phyloP scores from a whole-genome alignment of 1,140 invertebrate genomes.

The Belonocnema kinseyi region DNA sequence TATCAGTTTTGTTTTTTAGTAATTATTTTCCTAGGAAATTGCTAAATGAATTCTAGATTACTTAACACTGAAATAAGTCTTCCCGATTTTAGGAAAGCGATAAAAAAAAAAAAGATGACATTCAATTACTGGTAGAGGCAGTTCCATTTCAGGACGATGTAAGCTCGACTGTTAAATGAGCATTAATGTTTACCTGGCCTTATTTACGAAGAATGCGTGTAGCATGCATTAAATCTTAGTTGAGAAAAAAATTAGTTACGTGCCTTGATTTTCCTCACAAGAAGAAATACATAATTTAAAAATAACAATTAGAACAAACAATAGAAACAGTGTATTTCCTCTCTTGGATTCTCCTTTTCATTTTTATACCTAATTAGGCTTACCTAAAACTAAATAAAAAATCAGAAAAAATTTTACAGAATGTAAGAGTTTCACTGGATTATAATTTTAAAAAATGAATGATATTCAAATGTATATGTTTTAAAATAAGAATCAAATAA shows the following conservation, averaged over 20 bases:
- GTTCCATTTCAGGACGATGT: constrained; percentile 42
- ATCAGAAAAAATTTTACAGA: too few species aligned
- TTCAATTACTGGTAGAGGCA: constrained; percentile 9
- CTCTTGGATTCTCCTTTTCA: background rate
- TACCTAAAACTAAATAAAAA: background rate
- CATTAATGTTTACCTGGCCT: constrained; percentile 37
- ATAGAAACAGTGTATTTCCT: background rate
- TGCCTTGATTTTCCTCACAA: constrained; percentile 22
- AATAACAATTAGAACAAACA: constrained; percentile 7
- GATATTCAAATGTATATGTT: too few species aligned
- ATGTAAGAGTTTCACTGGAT: too few species aligned
- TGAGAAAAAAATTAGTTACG: constrained; percentile 40
- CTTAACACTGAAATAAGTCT: background rate
- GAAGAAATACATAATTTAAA: constrained; percentile 3
- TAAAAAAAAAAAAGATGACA: constrained; percentile 11
- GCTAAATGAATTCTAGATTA: background rate
- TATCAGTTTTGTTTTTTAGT: too few species aligned
- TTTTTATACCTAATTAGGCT: background rate
- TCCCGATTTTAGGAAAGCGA: background rate
- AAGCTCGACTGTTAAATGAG: constrained; percentile 42
- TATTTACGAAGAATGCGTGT: constrained; percentile 36
- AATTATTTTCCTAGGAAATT: too few species aligned
- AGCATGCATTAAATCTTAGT: constrained; percentile 33
- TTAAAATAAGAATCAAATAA: too few species aligned
- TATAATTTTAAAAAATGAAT: too few species aligned